These are phyloP conservation scores for Aquatica leii DNA, from an alignment of 2,888 invertebrate genomes.

Conservation along the genomic window DNA sequence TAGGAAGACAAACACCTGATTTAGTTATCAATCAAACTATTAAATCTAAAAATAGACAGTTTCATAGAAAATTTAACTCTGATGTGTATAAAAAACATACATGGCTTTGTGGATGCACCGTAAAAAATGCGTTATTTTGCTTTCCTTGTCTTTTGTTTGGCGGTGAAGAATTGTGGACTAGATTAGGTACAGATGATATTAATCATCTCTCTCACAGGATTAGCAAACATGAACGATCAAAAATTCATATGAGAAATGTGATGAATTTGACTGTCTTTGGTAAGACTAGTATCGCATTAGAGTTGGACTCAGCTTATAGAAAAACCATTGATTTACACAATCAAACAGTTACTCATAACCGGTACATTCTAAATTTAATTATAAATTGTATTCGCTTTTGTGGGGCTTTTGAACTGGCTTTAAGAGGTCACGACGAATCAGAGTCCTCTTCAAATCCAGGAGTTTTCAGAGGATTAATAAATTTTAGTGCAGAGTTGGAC, in stretches of 20 bases:
- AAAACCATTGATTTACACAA: conserved; percentile 31
- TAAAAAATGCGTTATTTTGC: background rate
- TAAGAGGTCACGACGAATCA: conserved; percentile 49
- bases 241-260: background rate
- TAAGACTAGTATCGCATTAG: background rate
- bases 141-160: conserved; percentile 1
- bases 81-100: background rate
- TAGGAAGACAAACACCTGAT: background rate
- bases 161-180: background rate
- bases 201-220: background rate
- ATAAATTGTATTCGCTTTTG: conserved; percentile 52
- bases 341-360: conserved; percentile 27
- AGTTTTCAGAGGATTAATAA: conserved; percentile 41
- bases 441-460: conserved; percentile 43
- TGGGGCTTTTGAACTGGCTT: conserved; percentile 48
- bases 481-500: background rate
- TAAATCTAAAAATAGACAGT: background rate
- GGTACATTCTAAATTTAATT: conserved; percentile 42
- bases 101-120: background rate
- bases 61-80: too few species aligned
- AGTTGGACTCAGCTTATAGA: conserved; percentile 20
- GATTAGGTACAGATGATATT: background rate
- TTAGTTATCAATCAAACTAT: background rate
- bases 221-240: background rate
- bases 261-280: background rate